A percentile compares a stretch with the other conserved stretches of the same genome.
phyloP scores from a whole-genome alignment of 1,140 invertebrate genomes.

The Tetraneura akinire region DNA sequence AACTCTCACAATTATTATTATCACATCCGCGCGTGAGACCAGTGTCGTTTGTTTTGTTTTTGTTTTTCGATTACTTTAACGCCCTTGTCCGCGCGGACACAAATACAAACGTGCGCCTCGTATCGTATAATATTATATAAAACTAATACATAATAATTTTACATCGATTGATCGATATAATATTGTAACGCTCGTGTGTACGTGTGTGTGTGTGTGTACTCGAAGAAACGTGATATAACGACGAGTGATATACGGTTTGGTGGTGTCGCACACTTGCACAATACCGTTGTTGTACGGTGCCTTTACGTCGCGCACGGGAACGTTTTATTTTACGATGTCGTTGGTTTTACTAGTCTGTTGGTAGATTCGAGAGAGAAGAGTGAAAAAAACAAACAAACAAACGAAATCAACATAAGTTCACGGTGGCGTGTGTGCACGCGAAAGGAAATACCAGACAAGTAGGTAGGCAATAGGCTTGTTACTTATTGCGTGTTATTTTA shows the following conservation, averaged over 20 bases:
- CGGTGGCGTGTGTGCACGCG: background rate
- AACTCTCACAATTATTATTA: background rate
- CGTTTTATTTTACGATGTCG: too few relatives aligned
- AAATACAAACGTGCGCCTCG: background rate
- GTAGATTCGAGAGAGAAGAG: slow-evolving; percentile 17
- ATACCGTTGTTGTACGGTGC: too few relatives aligned
- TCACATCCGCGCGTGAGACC: background rate
- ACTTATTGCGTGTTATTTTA: slow-evolving; percentile 48
- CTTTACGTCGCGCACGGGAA: too few relatives aligned
- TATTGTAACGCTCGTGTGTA: too few relatives aligned
- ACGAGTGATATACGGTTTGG: too few relatives aligned
- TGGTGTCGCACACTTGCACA: too few relatives aligned
- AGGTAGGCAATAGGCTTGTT: slow-evolving; percentile 34
- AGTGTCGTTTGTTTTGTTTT: background rate
- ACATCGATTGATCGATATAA: too few relatives aligned
- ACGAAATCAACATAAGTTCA: too few relatives aligned
- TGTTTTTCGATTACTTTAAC: background rate
- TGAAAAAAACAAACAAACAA: background rate
- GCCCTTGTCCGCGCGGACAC: background rate
- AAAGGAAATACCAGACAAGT: slow-evolving; percentile 36
- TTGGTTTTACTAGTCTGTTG: slow-evolving; percentile 30
- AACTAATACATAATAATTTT: too few relatives aligned
- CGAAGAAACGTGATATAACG: too few relatives aligned
- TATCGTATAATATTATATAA: too few relatives aligned
- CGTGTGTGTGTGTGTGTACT: too few relatives aligned